These are phyloP conservation scores for Sebastes iracundus DNA, from an alignment of 2,797 vertebrate species.

Conservation along the genomic window DNA sequence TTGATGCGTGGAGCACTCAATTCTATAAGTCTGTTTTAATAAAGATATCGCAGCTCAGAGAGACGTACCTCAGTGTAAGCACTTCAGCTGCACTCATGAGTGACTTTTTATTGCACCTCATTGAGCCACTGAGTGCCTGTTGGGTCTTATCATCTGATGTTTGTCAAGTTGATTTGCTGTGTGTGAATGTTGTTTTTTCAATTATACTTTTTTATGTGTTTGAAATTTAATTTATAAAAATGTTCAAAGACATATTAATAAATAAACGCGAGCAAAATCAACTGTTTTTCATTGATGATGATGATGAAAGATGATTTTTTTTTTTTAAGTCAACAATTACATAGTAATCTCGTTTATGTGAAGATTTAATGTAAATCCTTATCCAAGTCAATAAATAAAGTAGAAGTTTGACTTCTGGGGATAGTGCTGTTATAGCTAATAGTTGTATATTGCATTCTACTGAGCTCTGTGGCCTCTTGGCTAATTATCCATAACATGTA, in stretches of 20 bases:
- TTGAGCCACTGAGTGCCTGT: constrained; percentile 12
- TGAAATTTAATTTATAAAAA: background rate
- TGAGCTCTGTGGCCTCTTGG: background rate
- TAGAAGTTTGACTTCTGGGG: background rate
- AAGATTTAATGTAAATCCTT: background rate
- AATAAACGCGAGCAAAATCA: background rate
- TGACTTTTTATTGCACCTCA: constrained; percentile 32
- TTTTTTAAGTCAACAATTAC: background rate
- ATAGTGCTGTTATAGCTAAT: background rate
- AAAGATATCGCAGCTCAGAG: constrained; percentile 31
- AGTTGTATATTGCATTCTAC: background rate
- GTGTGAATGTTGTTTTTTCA: background rate
- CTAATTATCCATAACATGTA: constrained; percentile 9
- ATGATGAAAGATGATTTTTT: background rate
- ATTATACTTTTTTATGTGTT: background rate
- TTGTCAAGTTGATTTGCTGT: constrained; percentile 21
- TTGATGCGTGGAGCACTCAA: background rate
- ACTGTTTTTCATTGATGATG: background rate
- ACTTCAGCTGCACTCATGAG: constrained; percentile 22
- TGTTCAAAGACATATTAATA: background rate
- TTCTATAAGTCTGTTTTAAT: constrained; percentile 14
- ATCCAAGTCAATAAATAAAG: background rate
- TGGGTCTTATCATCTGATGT: constrained; percentile 25
- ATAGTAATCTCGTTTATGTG: background rate
- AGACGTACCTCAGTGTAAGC: constrained; percentile 19